These are phyloP conservation scores for Samia ricini DNA, from an alignment of 1,140 invertebrate species.

Conservation along the genomic window DNA sequence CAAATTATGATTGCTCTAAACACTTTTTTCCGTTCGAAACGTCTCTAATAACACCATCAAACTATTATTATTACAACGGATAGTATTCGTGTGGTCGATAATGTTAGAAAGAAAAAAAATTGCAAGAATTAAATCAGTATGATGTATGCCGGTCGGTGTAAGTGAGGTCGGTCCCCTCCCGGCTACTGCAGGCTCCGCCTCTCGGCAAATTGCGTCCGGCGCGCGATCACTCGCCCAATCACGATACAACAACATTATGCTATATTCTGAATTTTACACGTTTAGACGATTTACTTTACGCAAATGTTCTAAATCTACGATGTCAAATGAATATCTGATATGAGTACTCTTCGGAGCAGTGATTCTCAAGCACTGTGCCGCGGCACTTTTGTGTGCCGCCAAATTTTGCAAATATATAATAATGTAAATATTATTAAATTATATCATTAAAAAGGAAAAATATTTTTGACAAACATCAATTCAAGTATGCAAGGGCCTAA, in stretches of 20 bases:
- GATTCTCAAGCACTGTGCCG: no score
- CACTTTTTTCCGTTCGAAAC: no score
- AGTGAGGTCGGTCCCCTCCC: conserved; percentile 35
- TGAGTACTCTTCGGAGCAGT: no score
- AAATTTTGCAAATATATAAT: no score
- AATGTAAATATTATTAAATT: no score
- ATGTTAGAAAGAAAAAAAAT: conserved; percentile 7
- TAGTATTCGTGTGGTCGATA: conserved; percentile 2
- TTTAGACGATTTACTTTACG: background rate
- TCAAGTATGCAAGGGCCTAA: no score
- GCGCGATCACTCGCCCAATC: conserved; percentile 56
- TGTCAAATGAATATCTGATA: no score
- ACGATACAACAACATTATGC: conserved; percentile 13
- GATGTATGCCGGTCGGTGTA: background rate
- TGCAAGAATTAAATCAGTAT: conserved; percentile 5
- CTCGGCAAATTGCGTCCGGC: conserved; percentile 38
- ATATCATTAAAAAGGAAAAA: no score
- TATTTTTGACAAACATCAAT: no score
- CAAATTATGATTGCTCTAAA: background rate
- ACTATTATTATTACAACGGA: conserved; percentile 6
- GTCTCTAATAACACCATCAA: background rate
- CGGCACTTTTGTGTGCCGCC: no score
- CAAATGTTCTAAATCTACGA: background rate
- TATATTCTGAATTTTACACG: background rate
- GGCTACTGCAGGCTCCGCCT: conserved; percentile 46